Evolutionary conservation across 2,113 vertebrate genomes (phyloP), one percentile per base, ranked within the genome.

Genomic region (Tachuris rubrigastra): DNA sequence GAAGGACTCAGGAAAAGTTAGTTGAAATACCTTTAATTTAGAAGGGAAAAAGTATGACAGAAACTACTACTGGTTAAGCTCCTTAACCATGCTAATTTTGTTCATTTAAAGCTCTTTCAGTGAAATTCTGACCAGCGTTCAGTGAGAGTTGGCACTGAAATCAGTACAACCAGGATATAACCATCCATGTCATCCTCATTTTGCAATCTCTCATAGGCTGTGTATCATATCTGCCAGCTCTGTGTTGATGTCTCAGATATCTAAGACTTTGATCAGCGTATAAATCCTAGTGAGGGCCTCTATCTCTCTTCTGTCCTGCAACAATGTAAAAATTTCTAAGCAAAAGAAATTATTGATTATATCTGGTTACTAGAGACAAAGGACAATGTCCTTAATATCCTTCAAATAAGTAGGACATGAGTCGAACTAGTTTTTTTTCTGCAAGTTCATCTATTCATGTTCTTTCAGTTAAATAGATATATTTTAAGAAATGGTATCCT

Each of bases 401-500:
- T 92, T 83, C 80, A 74, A 80, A 49, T 79, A 93, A 90, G 50
- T 55, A 81, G 72, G 75, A 55, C 46, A 14, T 42, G 30, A 95
- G 22, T 86, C 14, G 6, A 81, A 62, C 16, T 74, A 81, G 56
- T 12, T 62, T 62, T 27, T 37, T 35, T 55, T 59, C 59, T 87
- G 13, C 55, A 75, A 62, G 60, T 78, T 95, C 76, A 59, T 81
- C n/a, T 81, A 78, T 83, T 88, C 41, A 46, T 90, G 74, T 71
- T 90, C 58, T 85, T 39, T 90, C 62, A 68, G 56, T 78, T 92
- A 78, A 84, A 63, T 16, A 91, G 77, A 59, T 46, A 21, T 73
- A 88, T 84, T 84, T 93, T 84, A 87, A 89, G 89, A 93, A 92
- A 72, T 78, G 77, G 27, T 88, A 91, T 87, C 52, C 69, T 96